A percentile compares a stretch with the other conserved stretches of the same genome.
phyloP scores from a whole-genome alignment of 2,797 vertebrate species.

The Pempheris klunzingeri region DNA sequence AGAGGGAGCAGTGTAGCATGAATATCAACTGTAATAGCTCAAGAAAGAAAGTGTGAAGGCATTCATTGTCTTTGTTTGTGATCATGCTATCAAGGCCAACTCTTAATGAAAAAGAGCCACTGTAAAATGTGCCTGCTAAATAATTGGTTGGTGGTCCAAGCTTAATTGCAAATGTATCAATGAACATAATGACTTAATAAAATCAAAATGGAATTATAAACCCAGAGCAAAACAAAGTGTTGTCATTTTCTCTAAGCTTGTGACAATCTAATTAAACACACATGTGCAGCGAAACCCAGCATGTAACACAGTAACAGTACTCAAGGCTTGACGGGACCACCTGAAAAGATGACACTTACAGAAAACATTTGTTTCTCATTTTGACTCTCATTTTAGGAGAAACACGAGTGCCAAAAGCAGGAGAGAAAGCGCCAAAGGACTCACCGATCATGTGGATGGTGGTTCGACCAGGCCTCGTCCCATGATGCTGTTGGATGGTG shows the following conservation, averaged over 20 bases:
- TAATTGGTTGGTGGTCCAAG: conserved; percentile 46
- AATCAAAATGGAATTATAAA: conserved; percentile 36
- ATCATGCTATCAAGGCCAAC: conserved; percentile 48
- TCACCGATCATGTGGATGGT: conserved; percentile 87
- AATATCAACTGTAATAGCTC: conserved; percentile 76
- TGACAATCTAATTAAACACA: conserved; percentile 53
- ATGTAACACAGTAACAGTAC: not conserved
- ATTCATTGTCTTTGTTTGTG: conserved; percentile 50
- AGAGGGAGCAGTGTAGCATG: conserved; percentile 71
- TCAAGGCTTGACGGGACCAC: not conserved
- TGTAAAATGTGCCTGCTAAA: conserved; percentile 37
- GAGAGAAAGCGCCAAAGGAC: conserved; percentile 38
- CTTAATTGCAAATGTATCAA: conserved; percentile 41
- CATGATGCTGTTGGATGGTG: conserved; percentile 94
- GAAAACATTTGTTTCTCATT: conserved; percentile 1
- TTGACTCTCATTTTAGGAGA: not conserved
- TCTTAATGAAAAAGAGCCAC: conserved; percentile 58
- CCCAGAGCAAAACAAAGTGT: conserved; percentile 9
- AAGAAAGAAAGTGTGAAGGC: conserved; percentile 60
- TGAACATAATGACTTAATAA: conserved; percentile 26
- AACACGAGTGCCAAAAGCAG: not conserved
- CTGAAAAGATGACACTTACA: not conserved
- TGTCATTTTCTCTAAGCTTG: conserved; percentile 19
- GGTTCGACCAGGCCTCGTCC: conserved; percentile 93
- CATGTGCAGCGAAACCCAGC: conserved; percentile 28